Evolutionary conservation across 2,888 invertebrate species (phyloP).

Genomic region (Strigamia crassipes): DNA sequence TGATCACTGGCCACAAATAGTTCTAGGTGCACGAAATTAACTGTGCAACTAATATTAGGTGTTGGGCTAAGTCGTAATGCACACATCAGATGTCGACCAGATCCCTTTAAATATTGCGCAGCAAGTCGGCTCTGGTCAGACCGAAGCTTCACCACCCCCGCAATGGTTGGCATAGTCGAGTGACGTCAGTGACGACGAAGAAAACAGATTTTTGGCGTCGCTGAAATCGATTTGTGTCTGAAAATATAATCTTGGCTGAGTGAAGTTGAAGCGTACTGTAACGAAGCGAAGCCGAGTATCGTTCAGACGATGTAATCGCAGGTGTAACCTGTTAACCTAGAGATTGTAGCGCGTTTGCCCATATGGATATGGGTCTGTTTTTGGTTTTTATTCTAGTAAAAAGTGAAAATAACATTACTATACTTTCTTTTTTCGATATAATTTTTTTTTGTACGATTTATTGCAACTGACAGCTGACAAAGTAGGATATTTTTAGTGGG

Average conservation of each 20-base stretch:
- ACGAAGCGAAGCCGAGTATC: too few species aligned
- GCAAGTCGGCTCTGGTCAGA: not conserved
- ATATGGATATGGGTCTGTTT: not conserved
- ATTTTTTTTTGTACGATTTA: not conserved
- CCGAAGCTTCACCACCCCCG: not conserved
- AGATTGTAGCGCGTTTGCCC: too few species aligned
- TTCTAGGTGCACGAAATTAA: not conserved
- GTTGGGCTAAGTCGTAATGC: not conserved
- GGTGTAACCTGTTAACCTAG: too few species aligned
- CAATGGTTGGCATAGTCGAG: not conserved
- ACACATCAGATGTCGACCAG: not conserved
- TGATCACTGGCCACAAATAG: not conserved
- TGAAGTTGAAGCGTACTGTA: too few species aligned
- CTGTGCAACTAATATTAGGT: not conserved
- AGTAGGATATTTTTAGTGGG: not conserved
- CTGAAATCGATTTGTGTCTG: not conserved
- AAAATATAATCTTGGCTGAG: not conserved
- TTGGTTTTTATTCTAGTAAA: not conserved
- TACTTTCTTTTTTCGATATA: not conserved
- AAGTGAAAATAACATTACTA: not conserved
- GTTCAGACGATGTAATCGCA: too few species aligned
- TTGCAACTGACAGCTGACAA: not conserved
- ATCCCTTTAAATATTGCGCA: not conserved
- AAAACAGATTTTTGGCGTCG: not conserved
- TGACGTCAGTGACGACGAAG: not conserved